phyloP scores from a whole-genome alignment of 2,113 vertebrate genomes.

The Tonatia bakeri region DNA sequence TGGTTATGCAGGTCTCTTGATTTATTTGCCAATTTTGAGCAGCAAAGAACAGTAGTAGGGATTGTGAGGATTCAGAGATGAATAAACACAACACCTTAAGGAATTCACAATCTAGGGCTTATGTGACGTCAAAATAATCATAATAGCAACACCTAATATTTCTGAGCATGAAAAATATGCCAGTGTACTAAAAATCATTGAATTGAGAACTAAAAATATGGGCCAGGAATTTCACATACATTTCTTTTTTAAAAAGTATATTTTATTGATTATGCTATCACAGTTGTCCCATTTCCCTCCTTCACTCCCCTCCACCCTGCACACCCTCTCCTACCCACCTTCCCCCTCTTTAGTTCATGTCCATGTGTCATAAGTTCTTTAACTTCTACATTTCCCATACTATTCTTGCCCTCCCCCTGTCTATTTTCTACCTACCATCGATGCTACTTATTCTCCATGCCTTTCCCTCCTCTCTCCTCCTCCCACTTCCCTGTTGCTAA shows the following conservation, averaged over 20 bases:
- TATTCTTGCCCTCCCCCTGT: too few species aligned
- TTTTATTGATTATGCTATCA: too few species aligned
- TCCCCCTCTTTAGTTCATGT: too few species aligned
- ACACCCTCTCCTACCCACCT: too few species aligned
- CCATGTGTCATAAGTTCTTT: too few species aligned
- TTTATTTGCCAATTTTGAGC: background rate
- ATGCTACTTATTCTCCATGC: too few species aligned
- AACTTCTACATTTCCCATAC: too few species aligned
- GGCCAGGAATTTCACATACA: background rate
- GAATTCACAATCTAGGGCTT: background rate
- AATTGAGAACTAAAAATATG: background rate
- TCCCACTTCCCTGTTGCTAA: too few species aligned
- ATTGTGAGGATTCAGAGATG: background rate
- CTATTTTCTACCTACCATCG: too few species aligned
- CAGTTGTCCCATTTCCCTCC: too few species aligned
- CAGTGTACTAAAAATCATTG: background rate
- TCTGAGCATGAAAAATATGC: background rate
- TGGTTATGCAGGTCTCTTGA: background rate
- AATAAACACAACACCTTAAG: background rate
- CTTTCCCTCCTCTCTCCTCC: too few species aligned
- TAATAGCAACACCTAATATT: background rate
- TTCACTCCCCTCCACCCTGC: too few species aligned
- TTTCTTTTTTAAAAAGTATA: slow-evolving; percentile 8
- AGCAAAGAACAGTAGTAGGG: background rate
- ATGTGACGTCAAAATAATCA: background rate